Evolutionary conservation across 2,113 vertebrate species (phyloP).

Genomic region (Sinosuthora webbiana): DNA sequence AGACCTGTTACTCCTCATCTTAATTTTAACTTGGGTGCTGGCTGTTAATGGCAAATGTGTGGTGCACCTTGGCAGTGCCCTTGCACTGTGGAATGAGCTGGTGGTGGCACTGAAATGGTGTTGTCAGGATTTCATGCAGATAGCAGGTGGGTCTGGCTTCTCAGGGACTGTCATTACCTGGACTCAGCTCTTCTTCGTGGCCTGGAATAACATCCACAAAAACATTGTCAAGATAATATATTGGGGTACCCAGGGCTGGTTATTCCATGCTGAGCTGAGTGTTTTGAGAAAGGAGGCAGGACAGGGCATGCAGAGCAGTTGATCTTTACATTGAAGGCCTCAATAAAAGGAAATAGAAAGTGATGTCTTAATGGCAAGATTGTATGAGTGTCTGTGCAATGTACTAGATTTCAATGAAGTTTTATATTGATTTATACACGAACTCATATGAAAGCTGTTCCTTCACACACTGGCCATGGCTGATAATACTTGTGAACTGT

Average conservation of each 20-base stretch:
- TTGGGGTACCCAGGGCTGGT: not conserved
- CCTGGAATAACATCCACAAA: not conserved
- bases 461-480: not conserved
- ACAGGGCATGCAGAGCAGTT: not conserved
- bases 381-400: not conserved
- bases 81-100: not conserved
- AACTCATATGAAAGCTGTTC: not conserved
- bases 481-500: accelerated
- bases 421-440: slow-evolving; percentile 13
- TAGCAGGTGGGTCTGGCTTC: not conserved
- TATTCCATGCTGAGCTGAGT: not conserved
- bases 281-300: not conserved
- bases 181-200: not conserved
- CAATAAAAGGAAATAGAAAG: not conserved
- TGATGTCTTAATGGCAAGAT: not conserved
- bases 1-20: not conserved
- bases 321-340: not conserved
- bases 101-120: not conserved
- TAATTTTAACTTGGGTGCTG: not conserved
- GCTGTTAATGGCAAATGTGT: not conserved
- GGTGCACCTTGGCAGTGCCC: not conserved
- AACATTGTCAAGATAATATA: not conserved
- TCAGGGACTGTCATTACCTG: not conserved
- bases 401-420: not conserved
- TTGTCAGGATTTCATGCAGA: not conserved